These are phyloP conservation scores for Clunio marinus DNA, from an alignment of 2,888 invertebrate species.

Conservation along the genomic window DNA sequence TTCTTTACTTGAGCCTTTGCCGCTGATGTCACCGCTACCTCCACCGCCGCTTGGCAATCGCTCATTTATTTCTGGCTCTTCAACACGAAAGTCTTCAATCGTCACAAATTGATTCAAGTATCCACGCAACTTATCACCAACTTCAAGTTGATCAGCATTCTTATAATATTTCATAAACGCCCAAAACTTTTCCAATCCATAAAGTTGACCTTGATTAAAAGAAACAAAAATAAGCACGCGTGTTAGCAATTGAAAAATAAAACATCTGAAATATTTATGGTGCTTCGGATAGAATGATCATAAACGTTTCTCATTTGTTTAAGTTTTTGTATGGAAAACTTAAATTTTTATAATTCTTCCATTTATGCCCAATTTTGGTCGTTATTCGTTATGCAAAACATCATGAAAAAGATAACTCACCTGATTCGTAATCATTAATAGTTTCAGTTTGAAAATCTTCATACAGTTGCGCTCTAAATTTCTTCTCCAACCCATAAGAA, in stretches of 20 bases:
- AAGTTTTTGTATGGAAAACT: too few relatives aligned
- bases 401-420: conserved; percentile 54
- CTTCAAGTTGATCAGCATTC: conserved; percentile 67
- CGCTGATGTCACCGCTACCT: conserved; percentile 53
- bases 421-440: conserved; percentile 80
- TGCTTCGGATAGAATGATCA: too few relatives aligned
- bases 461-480: conserved; percentile 92
- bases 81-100: conserved; percentile 83
- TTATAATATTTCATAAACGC: conserved; percentile 97
- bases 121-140: conserved; percentile 67
- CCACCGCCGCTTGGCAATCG: conserved; percentile 55
- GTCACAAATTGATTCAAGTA: conserved; percentile 75
- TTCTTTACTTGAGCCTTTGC: conserved; percentile 55
- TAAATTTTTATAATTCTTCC: too few relatives aligned
- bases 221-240: too few relatives aligned
- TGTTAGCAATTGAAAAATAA: too few relatives aligned
- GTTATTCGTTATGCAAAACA: background rate
- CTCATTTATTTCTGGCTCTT: conserved; percentile 60
- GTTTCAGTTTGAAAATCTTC: conserved; percentile 95
- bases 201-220: conserved; percentile 72
- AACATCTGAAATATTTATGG: too few relatives aligned
- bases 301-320: too few relatives aligned
- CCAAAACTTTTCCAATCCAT: conserved; percentile 99
- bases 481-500: conserved; percentile 94
- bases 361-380: too few relatives aligned